Evolutionary conservation across 2,797 vertebrate genomes (phyloP), one percentile per base, ranked within the genome.

Genomic region (Adrianichthys oophorus): DNA sequence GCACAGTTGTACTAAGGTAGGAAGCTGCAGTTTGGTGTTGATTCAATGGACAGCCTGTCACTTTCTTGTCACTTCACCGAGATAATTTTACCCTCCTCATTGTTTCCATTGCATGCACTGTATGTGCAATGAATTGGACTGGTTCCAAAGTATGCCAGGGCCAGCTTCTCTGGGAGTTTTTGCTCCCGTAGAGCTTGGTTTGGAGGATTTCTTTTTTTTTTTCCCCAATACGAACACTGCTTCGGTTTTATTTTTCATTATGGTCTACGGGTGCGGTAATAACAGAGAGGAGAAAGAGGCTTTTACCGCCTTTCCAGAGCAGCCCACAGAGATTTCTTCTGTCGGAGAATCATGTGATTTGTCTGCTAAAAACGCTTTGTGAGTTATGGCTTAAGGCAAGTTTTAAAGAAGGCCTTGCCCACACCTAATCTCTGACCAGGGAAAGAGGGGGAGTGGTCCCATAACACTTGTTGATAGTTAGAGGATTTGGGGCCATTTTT

Each of bases 21-120:
- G 47, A 62, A 78, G 69, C 53, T 55, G 58, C 59, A 61, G 47
- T 54, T 78, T 44, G 50, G 42, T 69, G 72, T 81, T 80, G 78
- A 85, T 81, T 76, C 84, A 85, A 77, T 65, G 64, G 77, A 83
- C 80, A 78, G 68, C 60, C 74, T 82, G 83, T 84, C 84, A 76
- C 70, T 62, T 80, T 61, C 64, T 70, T 86, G 79, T 85, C 80
- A 74, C 68, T 64, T 72, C 62, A 65, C 66, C 68, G 52, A 65
- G 62, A 82, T 83, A 73, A 82, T 86, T 80, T 83, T 66, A 72
- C 70, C 70, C 65, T 62, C 56, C 64, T 61, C 51, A 56, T 57
- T 61, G 65, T 70, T 55, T 60, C 48, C 43, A 41, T 65, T 64
- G 43, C 65, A 62, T 58, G 54, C 50, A 48, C 44, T 57, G 47